Percentiles rank a stretch among this genome's conserved stretches.
Evolutionary conservation across 2,888 invertebrate species (phyloP).

Genomic region (Anoncus sp.): DNA sequence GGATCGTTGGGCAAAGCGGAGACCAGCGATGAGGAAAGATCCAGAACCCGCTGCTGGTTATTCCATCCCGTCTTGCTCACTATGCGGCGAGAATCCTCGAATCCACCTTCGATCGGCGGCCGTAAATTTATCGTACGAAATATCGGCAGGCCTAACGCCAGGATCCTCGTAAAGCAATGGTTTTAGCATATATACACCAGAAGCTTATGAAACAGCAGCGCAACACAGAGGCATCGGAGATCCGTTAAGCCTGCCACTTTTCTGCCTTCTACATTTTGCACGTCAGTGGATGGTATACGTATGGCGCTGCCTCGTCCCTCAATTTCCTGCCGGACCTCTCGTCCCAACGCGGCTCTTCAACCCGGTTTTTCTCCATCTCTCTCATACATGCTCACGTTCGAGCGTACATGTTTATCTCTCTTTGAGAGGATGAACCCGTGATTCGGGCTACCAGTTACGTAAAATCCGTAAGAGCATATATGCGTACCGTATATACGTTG

Average conservation of each 20-base stretch:
- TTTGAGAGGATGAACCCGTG: conserved; percentile 39
- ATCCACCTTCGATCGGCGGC: conserved; percentile 65
- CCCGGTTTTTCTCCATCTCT: conserved; percentile 2
- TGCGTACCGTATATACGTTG: conserved; percentile 1
- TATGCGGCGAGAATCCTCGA: conserved; percentile 41
- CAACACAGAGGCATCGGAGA: conserved; percentile 31
- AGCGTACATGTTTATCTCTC: conserved; percentile 61
- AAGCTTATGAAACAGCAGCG: conserved; percentile 38
- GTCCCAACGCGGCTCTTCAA: conserved; percentile 14
- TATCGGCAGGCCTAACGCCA: conserved; percentile 63
- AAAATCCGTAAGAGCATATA: conserved; percentile 41
- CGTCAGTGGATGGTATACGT: conserved; percentile 8
- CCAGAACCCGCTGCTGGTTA: conserved; percentile 13
- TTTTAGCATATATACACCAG: conserved; percentile 35
- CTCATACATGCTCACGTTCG: conserved; percentile 20
- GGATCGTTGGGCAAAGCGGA: conserved; percentile 21
- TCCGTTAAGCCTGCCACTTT: conserved; percentile 35
- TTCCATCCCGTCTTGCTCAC: conserved; percentile 12
- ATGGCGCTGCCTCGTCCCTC: conserved; percentile 3
- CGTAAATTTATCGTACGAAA: conserved; percentile 70
- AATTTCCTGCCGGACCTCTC: conserved; percentile 2
- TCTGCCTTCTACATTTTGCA: conserved; percentile 44
- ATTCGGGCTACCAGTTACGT: conserved; percentile 65
- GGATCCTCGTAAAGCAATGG: conserved; percentile 57
- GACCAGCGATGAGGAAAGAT: conserved; percentile 27